These are phyloP conservation scores for Phataginus tetradactyla DNA, from an alignment of 2,797 vertebrate species.

Conservation along the genomic window DNA sequence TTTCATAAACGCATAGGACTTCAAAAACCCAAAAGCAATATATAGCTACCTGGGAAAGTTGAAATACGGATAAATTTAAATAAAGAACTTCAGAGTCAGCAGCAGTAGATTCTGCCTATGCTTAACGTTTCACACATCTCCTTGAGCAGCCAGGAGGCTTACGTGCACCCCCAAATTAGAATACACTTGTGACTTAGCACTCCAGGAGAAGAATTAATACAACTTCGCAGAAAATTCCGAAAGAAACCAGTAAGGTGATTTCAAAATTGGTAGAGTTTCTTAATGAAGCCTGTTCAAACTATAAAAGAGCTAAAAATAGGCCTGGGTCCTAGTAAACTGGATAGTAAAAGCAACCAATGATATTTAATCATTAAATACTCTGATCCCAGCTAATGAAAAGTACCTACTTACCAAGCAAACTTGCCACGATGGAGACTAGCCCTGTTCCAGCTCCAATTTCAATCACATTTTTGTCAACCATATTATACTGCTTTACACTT, in stretches of 20 bases:
- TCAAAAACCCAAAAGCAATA: conserved; percentile 22
- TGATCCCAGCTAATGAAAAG: background rate
- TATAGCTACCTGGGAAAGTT: background rate
- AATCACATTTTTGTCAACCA: conserved; percentile 94
- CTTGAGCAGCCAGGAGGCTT: background rate
- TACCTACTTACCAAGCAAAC: conserved; percentile 92
- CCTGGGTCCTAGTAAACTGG: background rate
- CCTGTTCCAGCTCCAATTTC: conserved; percentile 98
- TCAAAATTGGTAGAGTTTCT: background rate
- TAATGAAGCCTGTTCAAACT: background rate
- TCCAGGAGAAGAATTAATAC: background rate
- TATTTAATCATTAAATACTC: background rate
- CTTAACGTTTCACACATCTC: background rate
- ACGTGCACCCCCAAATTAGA: background rate
- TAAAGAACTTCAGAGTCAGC: background rate
- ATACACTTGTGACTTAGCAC: background rate
- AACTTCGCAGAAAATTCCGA: background rate
- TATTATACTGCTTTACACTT: conserved; percentile 89
- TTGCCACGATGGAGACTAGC: conserved; percentile 94
- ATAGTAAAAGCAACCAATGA: background rate
- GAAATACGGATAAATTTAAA: background rate
- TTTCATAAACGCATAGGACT: conserved; percentile 31
- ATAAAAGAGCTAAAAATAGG: background rate
- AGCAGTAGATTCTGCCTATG: background rate
- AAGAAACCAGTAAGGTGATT: background rate